phyloP scores from a whole-genome alignment of 92 coral and sea anemone genomes.

The Epizoanthus ramosus region DNA sequence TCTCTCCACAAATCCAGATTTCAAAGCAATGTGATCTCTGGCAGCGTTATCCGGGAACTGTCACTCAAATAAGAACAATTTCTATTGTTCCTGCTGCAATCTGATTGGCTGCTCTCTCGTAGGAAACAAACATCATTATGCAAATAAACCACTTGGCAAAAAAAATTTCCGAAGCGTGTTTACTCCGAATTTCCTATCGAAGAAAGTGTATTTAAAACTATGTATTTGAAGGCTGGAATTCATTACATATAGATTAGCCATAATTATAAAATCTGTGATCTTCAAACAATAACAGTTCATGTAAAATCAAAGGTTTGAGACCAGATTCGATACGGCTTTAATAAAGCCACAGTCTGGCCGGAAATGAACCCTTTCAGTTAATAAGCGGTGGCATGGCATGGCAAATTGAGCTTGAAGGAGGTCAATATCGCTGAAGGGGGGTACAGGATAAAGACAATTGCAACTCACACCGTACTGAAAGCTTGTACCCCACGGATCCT shows the following conservation, averaged over 20 bases:
- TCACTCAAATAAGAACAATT: constrained; percentile 40
- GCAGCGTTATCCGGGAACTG: constrained; percentile 43
- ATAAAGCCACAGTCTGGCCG: neutral
- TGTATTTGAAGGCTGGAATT: neutral
- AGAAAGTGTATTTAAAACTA: neutral
- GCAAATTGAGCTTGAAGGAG: too few species aligned
- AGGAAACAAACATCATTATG: constrained; percentile 12
- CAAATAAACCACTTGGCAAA: neutral
- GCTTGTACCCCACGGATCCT: too few species aligned
- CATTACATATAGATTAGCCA: constrained; percentile 6
- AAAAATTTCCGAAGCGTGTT: neutral
- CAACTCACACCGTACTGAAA: too few species aligned
- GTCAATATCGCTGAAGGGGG: too few species aligned
- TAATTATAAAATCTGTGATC: constrained; percentile 4
- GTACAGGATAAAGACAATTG: too few species aligned
- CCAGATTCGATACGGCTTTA: neutral
- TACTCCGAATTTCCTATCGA: neutral
- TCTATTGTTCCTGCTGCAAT: constrained; percentile 1
- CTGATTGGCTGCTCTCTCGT: constrained; percentile 22
- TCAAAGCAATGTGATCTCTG: constrained; percentile 11
- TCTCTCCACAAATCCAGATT: constrained; percentile 1
- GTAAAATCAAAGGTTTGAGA: constrained; percentile 7
- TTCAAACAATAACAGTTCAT: constrained; percentile 7
- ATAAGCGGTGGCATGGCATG: too few species aligned
- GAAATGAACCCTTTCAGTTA: neutral